A percentile compares a stretch with the other conserved stretches of the same genome.
Evolutionary conservation across 2,797 vertebrate genomes (phyloP).

Genomic region (Cichlasoma orientale): DNA sequence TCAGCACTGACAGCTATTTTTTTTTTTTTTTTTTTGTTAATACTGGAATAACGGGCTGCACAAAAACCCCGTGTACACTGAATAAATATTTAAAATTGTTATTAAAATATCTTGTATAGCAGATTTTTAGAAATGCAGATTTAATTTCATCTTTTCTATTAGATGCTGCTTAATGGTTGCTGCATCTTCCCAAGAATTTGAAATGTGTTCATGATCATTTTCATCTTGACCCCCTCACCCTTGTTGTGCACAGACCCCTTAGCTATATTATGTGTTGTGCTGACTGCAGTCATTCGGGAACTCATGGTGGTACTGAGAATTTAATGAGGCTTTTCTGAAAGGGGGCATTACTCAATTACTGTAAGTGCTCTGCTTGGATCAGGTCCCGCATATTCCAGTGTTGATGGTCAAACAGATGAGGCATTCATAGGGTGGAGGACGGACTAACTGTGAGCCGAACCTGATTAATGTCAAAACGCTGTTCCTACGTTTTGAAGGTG

Average conservation of each 20-base stretch:
- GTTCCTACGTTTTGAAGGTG: conserved; percentile 51
- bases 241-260: background rate
- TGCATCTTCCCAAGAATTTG: conserved; percentile 12
- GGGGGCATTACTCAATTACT: conserved; percentile 72
- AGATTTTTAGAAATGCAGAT: conserved; percentile 31
- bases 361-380: conserved; percentile 70
- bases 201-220: conserved; percentile 15
- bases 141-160: background rate
- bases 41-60: conserved; percentile 3
- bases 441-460: conserved; percentile 32
- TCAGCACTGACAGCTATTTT: conserved; percentile 57
- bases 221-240: background rate
- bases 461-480: conserved; percentile 48
- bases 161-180: background rate
- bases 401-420: conserved; percentile 43
- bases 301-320: conserved; percentile 64
- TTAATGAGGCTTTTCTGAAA: conserved; percentile 75
- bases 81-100: conserved; percentile 55
- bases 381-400: conserved; percentile 29
- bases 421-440: conserved; percentile 29
- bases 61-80: conserved; percentile 10
- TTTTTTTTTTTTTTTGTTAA: background rate
- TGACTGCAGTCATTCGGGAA: conserved; percentile 64
- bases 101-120: background rate
- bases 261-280: conserved; percentile 43